A percentile compares a stretch with the other conserved stretches of the same genome.
Evolutionary conservation across 2,113 vertebrate species (phyloP).

Genomic region (Ammodytes dubius): DNA sequence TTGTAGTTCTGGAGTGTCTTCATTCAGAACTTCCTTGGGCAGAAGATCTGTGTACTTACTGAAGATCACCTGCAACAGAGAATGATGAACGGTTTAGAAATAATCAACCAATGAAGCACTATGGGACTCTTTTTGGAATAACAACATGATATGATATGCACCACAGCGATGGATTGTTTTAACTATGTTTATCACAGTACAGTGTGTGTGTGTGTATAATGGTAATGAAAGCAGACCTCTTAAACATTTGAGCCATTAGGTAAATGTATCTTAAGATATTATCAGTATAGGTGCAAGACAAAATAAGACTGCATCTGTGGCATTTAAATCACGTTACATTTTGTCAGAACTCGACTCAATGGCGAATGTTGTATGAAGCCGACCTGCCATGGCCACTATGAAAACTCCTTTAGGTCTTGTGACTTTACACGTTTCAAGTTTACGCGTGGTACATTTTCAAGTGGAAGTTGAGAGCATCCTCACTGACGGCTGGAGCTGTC

Average conservation of each 20-base stretch:
- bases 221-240: background rate
- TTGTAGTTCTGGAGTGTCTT: constrained; percentile 92
- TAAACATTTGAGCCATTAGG: background rate
- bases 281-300: background rate
- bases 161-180: background rate
- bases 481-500: background rate
- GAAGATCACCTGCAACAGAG: constrained; percentile 91
- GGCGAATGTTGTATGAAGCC: background rate
- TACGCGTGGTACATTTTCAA: no score
- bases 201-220: background rate
- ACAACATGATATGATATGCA: background rate
- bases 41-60: constrained; percentile 98
- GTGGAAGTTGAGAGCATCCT: no score
- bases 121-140: background rate
- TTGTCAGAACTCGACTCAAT: background rate
- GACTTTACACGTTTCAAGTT: no score
- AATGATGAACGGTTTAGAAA: constrained; percentile 1
- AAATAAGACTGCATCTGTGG: background rate
- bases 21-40: constrained; percentile 95
- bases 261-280: background rate
- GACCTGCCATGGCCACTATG: background rate
- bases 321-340: background rate
- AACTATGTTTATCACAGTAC: background rate
- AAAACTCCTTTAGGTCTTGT: no score
- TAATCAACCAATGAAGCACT: background rate